Evolutionary conservation across 2,888 invertebrate species (phyloP).

Genomic region (Scaptodrosophila latifasciaeformis): DNA sequence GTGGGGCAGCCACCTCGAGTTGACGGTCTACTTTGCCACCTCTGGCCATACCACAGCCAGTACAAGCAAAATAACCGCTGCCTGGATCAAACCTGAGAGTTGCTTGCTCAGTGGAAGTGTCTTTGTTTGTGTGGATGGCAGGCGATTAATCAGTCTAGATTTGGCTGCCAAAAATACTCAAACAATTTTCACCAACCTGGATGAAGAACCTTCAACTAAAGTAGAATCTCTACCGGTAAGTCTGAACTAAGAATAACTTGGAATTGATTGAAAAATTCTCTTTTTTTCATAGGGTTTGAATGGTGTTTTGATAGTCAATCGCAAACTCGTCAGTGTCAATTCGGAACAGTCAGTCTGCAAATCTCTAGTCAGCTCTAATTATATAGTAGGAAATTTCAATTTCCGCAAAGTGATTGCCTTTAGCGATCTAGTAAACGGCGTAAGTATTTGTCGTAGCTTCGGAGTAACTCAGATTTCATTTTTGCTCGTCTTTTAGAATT

Average conservation of each 20-base stretch:
- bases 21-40: conserved; percentile 79
- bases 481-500: too few species aligned
- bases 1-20: conserved; percentile 80
- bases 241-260: background rate
- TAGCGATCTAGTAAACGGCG: conserved; percentile 73
- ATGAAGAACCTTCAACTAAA: conserved; percentile 67
- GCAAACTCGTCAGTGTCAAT: conserved; percentile 69
- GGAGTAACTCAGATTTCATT: too few species aligned
- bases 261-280: background rate
- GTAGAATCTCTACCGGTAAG: conserved; percentile 62
- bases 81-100: conserved; percentile 77
- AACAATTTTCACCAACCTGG: conserved; percentile 71
- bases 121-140: conserved; percentile 80
- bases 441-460: too few species aligned
- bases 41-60: conserved; percentile 78
- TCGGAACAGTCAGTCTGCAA: conserved; percentile 71
- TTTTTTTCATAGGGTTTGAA: conserved; percentile 63
- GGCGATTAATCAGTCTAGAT: conserved; percentile 80
- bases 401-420: conserved; percentile 73
- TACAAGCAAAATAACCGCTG: conserved; percentile 78
- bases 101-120: conserved; percentile 80
- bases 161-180: conserved; percentile 77
- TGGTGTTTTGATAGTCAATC: conserved; percentile 73
- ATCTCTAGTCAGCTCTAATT: conserved; percentile 70
- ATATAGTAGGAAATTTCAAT: conserved; percentile 57